Evolutionary conservation across 2,888 invertebrate genomes (phyloP).

Genomic region (Nymphalis polychloros): DNA sequence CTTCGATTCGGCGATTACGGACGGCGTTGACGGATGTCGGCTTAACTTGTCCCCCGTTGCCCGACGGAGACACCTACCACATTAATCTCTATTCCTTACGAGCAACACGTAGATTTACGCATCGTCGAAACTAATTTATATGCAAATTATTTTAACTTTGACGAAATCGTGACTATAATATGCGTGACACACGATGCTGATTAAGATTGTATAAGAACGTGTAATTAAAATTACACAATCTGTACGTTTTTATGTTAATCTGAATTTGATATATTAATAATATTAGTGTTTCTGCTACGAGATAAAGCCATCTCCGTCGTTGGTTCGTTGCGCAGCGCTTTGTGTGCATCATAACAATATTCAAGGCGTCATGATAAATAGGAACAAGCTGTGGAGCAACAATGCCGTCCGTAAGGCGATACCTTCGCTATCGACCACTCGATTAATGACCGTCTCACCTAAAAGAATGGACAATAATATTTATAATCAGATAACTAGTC

Average conservation of each 20-base stretch:
- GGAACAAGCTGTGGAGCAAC: conserved; percentile 76
- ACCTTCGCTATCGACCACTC: conserved; percentile 75
- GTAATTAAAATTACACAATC: conserved; percentile 40
- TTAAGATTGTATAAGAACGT: conserved; percentile 44
- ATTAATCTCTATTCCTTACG: conserved; percentile 77
- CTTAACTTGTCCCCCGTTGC: conserved; percentile 78
- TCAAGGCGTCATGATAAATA: conserved; percentile 79
- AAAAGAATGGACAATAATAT: conserved; percentile 81
- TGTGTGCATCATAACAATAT: conserved; percentile 74
- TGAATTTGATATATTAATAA: conserved; percentile 67
- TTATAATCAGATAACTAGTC: conserved; percentile 79
- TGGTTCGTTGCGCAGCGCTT: conserved; percentile 56
- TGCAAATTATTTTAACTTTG: conserved; percentile 77
- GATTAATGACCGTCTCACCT: conserved; percentile 80
- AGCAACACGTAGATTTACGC: conserved; percentile 80
- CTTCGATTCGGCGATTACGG: conserved; percentile 77
- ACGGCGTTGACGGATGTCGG: conserved; percentile 80
- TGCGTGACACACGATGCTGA: conserved; percentile 60
- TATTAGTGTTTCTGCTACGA: conserved; percentile 68
- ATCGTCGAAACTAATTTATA: conserved; percentile 79
- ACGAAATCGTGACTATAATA: conserved; percentile 76
- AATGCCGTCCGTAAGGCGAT: conserved; percentile 78
- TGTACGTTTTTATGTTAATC: conserved; percentile 41
- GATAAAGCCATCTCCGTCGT: conserved; percentile 66
- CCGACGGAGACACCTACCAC: conserved; percentile 70